Percentiles rank a stretch among this genome's conserved stretches.
These are phyloP conservation scores for Mechanitis mazaeus DNA, from an alignment of 2,888 invertebrate genomes.

Conservation along the genomic window DNA sequence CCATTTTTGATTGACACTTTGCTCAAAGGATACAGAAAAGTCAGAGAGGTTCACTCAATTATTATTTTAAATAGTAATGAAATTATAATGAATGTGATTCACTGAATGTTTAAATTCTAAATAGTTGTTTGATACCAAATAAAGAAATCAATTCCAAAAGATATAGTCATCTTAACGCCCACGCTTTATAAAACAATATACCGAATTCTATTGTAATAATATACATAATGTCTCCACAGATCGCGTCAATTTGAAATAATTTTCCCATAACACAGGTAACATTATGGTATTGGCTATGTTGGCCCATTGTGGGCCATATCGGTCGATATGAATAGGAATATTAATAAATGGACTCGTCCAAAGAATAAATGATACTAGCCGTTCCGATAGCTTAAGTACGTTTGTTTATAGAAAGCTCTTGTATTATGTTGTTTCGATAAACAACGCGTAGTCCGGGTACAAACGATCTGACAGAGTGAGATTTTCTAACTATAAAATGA, in stretches of 20 bases:
- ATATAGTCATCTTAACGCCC: slow-evolving; percentile 34
- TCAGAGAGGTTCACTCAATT: too few relatives aligned
- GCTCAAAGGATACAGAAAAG: too few relatives aligned
- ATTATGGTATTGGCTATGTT: slow-evolving; percentile 29
- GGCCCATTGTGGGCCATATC: slow-evolving; percentile 28
- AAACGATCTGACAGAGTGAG: slow-evolving; percentile 1
- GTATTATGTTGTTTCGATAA: slow-evolving; percentile 12
- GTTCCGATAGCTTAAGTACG: slow-evolving; percentile 15
- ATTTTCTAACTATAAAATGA: neutral
- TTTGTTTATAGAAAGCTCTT: slow-evolving; percentile 18
- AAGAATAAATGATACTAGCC: slow-evolving; percentile 26
- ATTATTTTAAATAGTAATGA: too few relatives aligned
- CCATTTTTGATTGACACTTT: too few relatives aligned
- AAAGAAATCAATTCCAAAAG: slow-evolving; percentile 30
- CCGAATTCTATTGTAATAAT: slow-evolving; percentile 32
- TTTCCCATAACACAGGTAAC: slow-evolving; percentile 45
- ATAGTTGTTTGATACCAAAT: slow-evolving; percentile 27
- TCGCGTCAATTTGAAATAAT: slow-evolving; percentile 55
- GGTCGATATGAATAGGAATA: slow-evolving; percentile 31
- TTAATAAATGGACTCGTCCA: slow-evolving; percentile 33
- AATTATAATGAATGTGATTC: slow-evolving; percentile 37
- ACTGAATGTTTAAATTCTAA: slow-evolving; percentile 28
- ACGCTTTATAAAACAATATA: slow-evolving; percentile 29
- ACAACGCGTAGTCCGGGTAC: slow-evolving; percentile 7
- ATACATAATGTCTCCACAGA: slow-evolving; percentile 37